A percentile compares a stretch with the other conserved stretches of the same genome.
These are phyloP conservation scores for Muscicapa comitata DNA, from an alignment of 2,797 vertebrate genomes.

Conservation along the genomic window DNA sequence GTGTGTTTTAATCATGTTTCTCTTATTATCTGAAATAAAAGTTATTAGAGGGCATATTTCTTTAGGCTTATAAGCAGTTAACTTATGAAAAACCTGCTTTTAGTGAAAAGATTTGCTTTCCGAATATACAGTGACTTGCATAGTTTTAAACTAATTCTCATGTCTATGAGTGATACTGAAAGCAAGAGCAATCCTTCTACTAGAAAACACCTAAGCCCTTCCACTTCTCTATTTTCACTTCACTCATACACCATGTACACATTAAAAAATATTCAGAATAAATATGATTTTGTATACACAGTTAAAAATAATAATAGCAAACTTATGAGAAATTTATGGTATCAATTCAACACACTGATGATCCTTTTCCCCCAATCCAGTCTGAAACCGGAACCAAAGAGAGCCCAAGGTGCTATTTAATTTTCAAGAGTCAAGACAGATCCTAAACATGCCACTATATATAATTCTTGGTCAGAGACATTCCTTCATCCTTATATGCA, in stretches of 20 bases:
- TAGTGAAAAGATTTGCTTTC: background rate
- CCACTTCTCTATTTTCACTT: background rate
- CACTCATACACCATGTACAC: background rate
- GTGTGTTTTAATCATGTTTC: background rate
- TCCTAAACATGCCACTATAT: background rate
- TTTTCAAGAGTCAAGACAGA: background rate
- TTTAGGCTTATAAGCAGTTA: background rate
- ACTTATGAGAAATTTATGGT: background rate
- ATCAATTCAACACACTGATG: background rate
- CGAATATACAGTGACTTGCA: background rate
- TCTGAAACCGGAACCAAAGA: background rate
- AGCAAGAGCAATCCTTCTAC: background rate
- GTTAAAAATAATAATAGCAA: background rate
- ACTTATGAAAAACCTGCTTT: background rate
- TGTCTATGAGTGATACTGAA: background rate
- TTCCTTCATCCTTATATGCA: background rate
- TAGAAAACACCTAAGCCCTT: background rate
- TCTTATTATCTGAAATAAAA: background rate
- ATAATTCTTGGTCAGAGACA: background rate
- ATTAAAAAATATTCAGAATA: background rate
- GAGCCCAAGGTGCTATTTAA: background rate
- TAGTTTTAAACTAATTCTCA: background rate
- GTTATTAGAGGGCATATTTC: background rate
- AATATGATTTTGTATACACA: background rate
- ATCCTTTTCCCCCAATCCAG: background rate